Evolutionary conservation across 2,113 vertebrate species (phyloP).

Genomic region (Hypocryptadius cinnamomeus): DNA sequence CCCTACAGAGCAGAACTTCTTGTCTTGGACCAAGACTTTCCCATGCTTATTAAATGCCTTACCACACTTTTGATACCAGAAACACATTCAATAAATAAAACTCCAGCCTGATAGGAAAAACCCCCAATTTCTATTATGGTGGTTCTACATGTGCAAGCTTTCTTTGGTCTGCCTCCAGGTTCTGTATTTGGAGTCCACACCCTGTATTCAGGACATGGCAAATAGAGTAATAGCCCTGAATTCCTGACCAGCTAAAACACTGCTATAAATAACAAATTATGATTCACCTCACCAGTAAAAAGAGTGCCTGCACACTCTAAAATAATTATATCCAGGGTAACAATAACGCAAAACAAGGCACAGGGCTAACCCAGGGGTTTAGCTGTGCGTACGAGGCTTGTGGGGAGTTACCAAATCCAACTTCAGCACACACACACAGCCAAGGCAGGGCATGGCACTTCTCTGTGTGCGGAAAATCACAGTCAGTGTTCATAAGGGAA

Average conservation of each 20-base stretch:
- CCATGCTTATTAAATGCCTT: not conserved
- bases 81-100: not conserved
- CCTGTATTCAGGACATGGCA: not conserved
- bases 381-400: fast-evolving
- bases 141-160: not conserved
- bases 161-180: not conserved
- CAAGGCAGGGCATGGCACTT: not conserved
- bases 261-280: constrained; percentile 24
- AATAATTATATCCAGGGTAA: not conserved
- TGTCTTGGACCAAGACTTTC: not conserved
- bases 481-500: not conserved
- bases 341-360: not conserved
- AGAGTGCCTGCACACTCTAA: not conserved
- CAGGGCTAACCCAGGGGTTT: not conserved
- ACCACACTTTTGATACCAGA: not conserved
- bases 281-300: not conserved
- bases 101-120: not conserved
- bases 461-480: not conserved
- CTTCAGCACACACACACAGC: fast-evolving
- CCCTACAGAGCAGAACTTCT: not conserved
- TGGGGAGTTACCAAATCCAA: not conserved
- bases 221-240: not conserved
- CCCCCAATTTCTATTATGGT: fast-evolving
- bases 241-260: constrained; percentile 1
- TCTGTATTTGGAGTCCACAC: not conserved